Evolutionary conservation across 2,113 vertebrate genomes (phyloP).

Genomic region (Lucifuga dentata): DNA sequence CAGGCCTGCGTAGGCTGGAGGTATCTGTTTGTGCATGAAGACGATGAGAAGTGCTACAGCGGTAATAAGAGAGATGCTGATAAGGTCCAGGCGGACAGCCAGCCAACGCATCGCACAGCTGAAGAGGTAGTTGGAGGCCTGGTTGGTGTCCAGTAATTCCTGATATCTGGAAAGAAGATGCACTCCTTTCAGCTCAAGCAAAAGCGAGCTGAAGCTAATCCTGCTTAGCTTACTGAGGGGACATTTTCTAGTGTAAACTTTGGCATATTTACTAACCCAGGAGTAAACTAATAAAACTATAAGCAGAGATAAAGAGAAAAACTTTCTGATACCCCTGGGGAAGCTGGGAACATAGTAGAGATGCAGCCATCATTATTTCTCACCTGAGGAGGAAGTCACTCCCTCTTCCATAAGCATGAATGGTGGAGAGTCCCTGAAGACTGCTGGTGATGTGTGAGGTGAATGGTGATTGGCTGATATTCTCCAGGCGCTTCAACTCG

Average conservation of each 20-base stretch:
- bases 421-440: constrained; percentile 86
- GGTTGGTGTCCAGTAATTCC: constrained; percentile 85
- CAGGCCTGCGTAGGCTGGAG: constrained; percentile 85
- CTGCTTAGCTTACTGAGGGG: not conserved
- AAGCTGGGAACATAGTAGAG: not conserved
- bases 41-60: constrained; percentile 83
- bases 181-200: constrained; percentile 17
- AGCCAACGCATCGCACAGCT: constrained; percentile 86
- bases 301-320: constrained; percentile 21
- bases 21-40: constrained; percentile 84
- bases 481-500: constrained; percentile 87
- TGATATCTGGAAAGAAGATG: constrained; percentile 78
- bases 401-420: constrained; percentile 83
- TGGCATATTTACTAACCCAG: constrained; percentile 25
- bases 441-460: constrained; percentile 87
- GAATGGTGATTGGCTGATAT: constrained; percentile 88
- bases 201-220: constrained; percentile 7
- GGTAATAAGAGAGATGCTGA: constrained; percentile 84
- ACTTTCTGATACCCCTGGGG: constrained; percentile 2
- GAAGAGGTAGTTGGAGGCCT: constrained; percentile 86
- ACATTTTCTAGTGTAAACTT: not conserved
- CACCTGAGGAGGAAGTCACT: constrained; percentile 82
- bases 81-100: constrained; percentile 85
- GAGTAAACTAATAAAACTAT: constrained; percentile 35
- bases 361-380: constrained; percentile 5